Conservation (phyloP, 2,888 invertebrate species). For the Ormyrus nitidulus region DNA sequence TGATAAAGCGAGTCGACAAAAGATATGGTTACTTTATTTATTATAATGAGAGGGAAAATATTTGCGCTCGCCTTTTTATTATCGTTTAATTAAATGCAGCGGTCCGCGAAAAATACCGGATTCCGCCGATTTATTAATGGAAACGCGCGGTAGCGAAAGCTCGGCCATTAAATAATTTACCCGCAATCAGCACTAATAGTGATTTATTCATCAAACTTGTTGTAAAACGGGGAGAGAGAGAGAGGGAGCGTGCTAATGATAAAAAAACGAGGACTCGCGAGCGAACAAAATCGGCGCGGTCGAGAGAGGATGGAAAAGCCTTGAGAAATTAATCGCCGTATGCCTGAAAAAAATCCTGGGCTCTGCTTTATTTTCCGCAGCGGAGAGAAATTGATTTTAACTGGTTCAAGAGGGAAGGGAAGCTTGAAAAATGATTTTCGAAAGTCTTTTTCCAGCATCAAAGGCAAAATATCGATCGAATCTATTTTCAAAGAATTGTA, state of each 20-base stretch:
- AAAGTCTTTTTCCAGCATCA: too few relatives aligned
- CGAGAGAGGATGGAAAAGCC: too few relatives aligned
- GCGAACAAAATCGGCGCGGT: background rate
- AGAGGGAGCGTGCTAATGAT: constrained; percentile 1
- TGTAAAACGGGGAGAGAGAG: background rate
- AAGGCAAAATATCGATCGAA: too few relatives aligned
- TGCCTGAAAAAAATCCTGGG: too few relatives aligned
- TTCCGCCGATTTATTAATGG: constrained; percentile 41
- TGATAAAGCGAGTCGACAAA: constrained; percentile 26
- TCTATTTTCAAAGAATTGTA: too few relatives aligned
- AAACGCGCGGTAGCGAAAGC: background rate
- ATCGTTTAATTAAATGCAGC: constrained; percentile 42
- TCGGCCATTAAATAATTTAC: constrained; percentile 36
- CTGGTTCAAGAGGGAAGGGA: too few relatives aligned
- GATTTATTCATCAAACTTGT: constrained; percentile 37
- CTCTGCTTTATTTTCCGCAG: too few relatives aligned
- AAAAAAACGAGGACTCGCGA: constrained; percentile 2
- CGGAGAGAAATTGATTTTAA: too few relatives aligned
- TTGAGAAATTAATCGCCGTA: too few relatives aligned
- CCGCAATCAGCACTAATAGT: constrained; percentile 37
- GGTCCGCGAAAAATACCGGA: background rate
- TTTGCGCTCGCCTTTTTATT: constrained; percentile 19
- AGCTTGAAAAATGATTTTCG: too few relatives aligned
- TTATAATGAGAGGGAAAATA: constrained; percentile 27
- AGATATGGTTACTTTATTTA: constrained; percentile 27